Percentiles rank a stretch among this genome's conserved stretches.
Conservation (phyloP, 2,113 vertebrate genomes). For the Pomatostomus ruficeps region DNA sequence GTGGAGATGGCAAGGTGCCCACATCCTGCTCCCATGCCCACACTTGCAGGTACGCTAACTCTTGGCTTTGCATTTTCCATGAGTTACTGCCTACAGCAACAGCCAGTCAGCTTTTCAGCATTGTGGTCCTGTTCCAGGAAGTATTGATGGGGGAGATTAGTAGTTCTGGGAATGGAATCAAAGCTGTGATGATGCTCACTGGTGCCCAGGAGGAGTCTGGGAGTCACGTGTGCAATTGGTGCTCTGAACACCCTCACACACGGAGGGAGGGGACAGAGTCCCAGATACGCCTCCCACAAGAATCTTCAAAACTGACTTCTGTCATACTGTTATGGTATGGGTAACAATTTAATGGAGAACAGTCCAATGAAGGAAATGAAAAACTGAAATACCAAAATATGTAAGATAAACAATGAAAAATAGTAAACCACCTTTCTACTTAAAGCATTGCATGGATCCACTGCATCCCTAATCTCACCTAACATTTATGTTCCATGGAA, state of each 20-base stretch:
- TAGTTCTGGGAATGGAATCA: slow-evolving; percentile 71
- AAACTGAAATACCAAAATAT: neutral
- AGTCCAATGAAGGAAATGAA: neutral
- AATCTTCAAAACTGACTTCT: neutral
- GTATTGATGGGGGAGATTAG: slow-evolving; percentile 37
- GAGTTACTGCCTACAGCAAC: slow-evolving; percentile 43
- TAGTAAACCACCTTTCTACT: neutral
- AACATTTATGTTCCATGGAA: neutral
- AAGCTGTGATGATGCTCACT: slow-evolving; percentile 8
- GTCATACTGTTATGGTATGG: neutral
- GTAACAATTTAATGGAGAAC: neutral
- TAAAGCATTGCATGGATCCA: neutral
- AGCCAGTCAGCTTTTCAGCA: slow-evolving; percentile 49
- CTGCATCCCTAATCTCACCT: neutral
- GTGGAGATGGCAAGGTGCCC: neutral
- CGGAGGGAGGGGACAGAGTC: neutral
- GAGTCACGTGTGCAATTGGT: neutral
- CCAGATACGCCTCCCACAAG: neutral
- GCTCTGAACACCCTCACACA: neutral
- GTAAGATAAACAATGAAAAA: neutral
- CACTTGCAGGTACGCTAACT: neutral
- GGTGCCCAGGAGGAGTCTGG: neutral
- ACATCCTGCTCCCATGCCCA: slow-evolving; percentile 21
- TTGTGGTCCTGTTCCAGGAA: slow-evolving; percentile 71
- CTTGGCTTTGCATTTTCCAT: slow-evolving; percentile 4